These are phyloP conservation scores for Pogonomyrmex barbatus DNA, from an alignment of 1,140 invertebrate genomes.

Conservation along the genomic window DNA sequence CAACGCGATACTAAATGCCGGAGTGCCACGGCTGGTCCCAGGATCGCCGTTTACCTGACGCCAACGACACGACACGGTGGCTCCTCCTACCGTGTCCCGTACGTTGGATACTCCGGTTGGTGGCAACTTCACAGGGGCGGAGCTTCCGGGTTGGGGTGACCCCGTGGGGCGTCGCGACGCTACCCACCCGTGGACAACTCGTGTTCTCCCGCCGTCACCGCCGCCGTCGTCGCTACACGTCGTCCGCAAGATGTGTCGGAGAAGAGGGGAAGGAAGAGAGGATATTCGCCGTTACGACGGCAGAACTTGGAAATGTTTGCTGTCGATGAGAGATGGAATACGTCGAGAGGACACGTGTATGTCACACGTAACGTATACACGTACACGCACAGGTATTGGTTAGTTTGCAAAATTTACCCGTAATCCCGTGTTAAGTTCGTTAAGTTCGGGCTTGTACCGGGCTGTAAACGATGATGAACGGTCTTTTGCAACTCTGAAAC, in stretches of 20 bases:
- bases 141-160: constrained; percentile 79
- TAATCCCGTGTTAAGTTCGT: constrained; percentile 3
- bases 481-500: too few species aligned
- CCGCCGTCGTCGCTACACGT: constrained; percentile 28
- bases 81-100: constrained; percentile 80
- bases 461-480: not conserved
- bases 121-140: constrained; percentile 82
- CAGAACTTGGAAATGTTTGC: not conserved
- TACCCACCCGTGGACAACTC: constrained; percentile 60
- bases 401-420: not conserved
- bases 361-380: too few species aligned
- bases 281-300: not conserved
- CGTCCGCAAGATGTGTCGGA: constrained; percentile 29
- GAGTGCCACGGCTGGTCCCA: constrained; percentile 42
- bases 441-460: not conserved
- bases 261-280: not conserved
- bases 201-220: constrained; percentile 28
- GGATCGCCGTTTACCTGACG: constrained; percentile 76
- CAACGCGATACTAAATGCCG: constrained; percentile 78
- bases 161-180: constrained; percentile 82
- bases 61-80: constrained; percentile 72
- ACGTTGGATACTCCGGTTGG: constrained; percentile 81
- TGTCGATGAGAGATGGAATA: not conserved
- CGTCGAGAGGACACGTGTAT: not conserved
- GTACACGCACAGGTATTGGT: too few species aligned